phyloP scores from a whole-genome alignment of 1,140 invertebrate species.

The Heterodera carotae region DNA sequence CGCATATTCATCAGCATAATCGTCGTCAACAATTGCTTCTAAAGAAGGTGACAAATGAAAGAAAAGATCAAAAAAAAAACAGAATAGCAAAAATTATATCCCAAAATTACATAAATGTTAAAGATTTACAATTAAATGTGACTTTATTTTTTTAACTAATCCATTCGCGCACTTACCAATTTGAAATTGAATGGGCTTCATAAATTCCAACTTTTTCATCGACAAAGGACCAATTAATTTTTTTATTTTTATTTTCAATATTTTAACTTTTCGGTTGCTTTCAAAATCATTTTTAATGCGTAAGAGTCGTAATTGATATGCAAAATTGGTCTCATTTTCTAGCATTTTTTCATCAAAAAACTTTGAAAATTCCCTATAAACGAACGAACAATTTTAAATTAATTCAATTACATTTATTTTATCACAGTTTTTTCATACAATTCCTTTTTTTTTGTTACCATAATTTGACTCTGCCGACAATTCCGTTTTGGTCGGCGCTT shows the following conservation, averaged over 20 bases:
- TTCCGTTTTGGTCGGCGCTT: not conserved
- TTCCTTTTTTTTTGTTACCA: not conserved
- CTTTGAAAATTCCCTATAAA: not conserved
- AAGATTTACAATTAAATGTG: too few relatives aligned
- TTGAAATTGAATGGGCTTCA: not conserved
- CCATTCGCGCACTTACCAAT: not conserved
- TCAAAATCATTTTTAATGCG: not conserved
- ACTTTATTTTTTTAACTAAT: not conserved
- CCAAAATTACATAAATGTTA: too few relatives aligned
- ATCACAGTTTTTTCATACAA: too few relatives aligned
- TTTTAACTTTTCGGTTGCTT: not conserved
- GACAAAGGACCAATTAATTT: not conserved
- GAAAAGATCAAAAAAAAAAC: not conserved
- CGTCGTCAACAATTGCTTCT: not conserved
- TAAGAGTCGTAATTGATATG: not conserved
- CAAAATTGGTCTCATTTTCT: not conserved
- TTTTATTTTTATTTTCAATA: not conserved
- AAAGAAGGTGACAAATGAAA: not conserved
- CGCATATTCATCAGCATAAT: not conserved
- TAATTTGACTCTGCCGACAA: not conserved
- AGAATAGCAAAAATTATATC: not conserved
- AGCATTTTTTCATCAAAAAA: not conserved
- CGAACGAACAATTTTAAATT: too few relatives aligned
- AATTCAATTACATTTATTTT: too few relatives aligned
- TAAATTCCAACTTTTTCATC: not conserved